Evolutionary conservation across 2,888 invertebrate genomes (phyloP), one percentile per base, ranked within the genome.

Genomic region (Tenthredo livida): DNA sequence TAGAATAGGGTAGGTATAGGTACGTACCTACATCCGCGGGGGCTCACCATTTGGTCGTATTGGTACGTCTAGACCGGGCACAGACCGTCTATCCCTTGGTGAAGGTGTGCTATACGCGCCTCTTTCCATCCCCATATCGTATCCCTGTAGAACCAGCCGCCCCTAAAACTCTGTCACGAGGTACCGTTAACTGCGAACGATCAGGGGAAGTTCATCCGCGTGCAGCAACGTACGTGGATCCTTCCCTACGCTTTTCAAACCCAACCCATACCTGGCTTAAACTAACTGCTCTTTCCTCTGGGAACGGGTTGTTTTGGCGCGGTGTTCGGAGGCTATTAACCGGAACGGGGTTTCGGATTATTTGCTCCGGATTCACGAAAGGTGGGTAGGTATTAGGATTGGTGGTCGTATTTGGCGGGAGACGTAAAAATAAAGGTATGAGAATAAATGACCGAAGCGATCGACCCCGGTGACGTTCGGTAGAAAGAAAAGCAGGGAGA

Each of bases 31-130:
- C 29, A 50, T 75, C 29, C 50, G 85, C 72, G 21, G 54, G 87
- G 89, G 87, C 87, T 78, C 17, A 25, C 33, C 33, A 54, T 58
- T 58, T 40, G n/a, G 21, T 80, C 21, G 80, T 61, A 33, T 58
- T 80, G 61, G 80, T 89, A 89, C 90, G 92, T 92, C 92, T 92
- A 92, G 92, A 92, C 92, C 88, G 88, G 90, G 90, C 90, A 90
- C 91, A 92, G 92, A 92, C 92, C 90, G 92, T 91, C 91, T 89
- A 90, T 61, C 80, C n/a, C 58, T 15, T 33, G 21, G 40, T 54
- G 17, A 50, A 80, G 58, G n/a, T 37, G 21, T n/a, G 12, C 43
- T n/a, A n/a, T 58, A 10, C 9, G 15, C 33, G 17, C 25, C 40
- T 80, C 61, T 61, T 40, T 21, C 80, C 80, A 33, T 37, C 80